Conservation (phyloP, 2,797 vertebrate species). For the Mormyrus hasselquistii region DNA sequence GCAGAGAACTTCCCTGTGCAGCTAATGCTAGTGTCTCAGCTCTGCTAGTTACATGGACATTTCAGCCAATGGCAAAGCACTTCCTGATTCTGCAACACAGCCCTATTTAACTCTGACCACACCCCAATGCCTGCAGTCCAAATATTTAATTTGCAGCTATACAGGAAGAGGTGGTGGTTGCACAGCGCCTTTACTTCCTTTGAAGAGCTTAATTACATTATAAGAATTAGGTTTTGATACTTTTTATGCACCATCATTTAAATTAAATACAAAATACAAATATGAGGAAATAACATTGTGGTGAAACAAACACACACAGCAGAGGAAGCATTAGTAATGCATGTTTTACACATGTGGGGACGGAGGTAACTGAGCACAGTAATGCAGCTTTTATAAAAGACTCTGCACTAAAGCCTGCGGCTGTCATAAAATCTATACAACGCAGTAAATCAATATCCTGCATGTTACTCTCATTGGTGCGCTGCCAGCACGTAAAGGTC, state of each 20-base stretch:
- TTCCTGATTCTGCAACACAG: constrained; percentile 40
- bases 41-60: constrained; percentile 31
- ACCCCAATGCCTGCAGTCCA: constrained; percentile 22
- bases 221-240: not conserved
- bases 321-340: not conserved
- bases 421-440: constrained; percentile 6
- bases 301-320: not conserved
- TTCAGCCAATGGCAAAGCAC: constrained; percentile 52
- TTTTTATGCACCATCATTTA: not conserved
- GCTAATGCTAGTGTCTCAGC: constrained; percentile 44
- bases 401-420: not conserved
- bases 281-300: not conserved
- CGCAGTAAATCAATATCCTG: constrained; percentile 6
- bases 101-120: constrained; percentile 38
- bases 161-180: not conserved
- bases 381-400: not conserved
- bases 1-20: constrained; percentile 55
- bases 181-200: not conserved
- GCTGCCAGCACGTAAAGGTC: not conserved
- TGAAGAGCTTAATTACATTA: not conserved
- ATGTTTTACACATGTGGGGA: not conserved
- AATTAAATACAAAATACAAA: not conserved
- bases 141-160: not conserved
- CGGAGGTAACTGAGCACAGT: not conserved
- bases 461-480: not conserved